Conservation (phyloP, 2,113 vertebrate species). For the Lepisosteus osseus region DNA sequence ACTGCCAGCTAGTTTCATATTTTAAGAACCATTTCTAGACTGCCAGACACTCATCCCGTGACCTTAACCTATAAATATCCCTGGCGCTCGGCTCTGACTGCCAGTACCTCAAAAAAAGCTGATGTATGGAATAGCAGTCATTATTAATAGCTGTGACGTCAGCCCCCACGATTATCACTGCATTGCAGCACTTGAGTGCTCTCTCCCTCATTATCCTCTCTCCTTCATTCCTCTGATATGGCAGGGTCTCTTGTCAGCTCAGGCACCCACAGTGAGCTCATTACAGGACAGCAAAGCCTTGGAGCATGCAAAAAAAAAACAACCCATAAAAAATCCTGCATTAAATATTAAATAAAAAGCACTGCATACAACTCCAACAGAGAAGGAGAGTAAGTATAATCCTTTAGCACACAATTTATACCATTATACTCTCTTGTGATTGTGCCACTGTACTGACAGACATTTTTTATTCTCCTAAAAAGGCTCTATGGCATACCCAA, state of each 20-base stretch:
- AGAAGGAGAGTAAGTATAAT: no score
- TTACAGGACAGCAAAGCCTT: no score
- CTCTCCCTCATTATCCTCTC: conserved; percentile 19
- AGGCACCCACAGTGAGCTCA: no score
- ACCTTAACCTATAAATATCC: conserved; percentile 50
- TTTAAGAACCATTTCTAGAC: conserved; percentile 1
- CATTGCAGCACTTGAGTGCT: conserved; percentile 36
- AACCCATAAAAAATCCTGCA: no score
- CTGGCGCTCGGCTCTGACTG: conserved; percentile 35
- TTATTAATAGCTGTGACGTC: conserved; percentile 38
- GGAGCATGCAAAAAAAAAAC: no score
- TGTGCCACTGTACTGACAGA: no score
- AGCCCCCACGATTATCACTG: conserved; percentile 38
- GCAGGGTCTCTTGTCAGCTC: no score
- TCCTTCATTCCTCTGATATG: conserved; percentile 8
- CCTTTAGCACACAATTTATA: no score
- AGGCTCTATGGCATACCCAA: no score
- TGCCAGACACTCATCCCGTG: conserved; percentile 30
- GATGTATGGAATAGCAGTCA: conserved; percentile 38
- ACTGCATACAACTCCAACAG: no score
- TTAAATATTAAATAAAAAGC: background rate
- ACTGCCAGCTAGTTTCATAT: background rate
- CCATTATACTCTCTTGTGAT: no score
- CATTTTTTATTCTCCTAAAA: no score
- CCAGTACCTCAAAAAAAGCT: conserved; percentile 17